Conservation (phyloP, 53 echinoderm and acorn worm species). For the Actinopyga echinites region DNA sequence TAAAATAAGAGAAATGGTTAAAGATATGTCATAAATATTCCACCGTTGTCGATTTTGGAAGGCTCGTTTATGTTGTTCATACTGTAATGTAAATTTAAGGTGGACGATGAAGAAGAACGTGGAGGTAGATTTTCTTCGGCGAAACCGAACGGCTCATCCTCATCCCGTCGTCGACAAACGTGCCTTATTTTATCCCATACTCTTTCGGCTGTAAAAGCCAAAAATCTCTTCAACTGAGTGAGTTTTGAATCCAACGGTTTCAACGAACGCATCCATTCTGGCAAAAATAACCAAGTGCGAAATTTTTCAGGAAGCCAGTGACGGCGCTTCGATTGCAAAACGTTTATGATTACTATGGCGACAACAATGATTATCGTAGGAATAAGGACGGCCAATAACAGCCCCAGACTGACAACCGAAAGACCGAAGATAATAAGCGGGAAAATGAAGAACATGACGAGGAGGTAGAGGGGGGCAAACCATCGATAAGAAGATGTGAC, state of each 20-base stretch:
- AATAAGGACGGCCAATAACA: conserved; percentile 57
- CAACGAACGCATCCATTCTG: conserved; percentile 73
- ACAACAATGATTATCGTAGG: conserved; percentile 52
- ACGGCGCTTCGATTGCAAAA: conserved; percentile 75
- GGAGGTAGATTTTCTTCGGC: neutral
- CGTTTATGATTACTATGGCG: conserved; percentile 55
- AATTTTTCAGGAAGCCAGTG: conserved; percentile 64
- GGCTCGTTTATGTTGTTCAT: too few relatives aligned
- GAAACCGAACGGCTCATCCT: neutral
- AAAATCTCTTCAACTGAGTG: neutral
- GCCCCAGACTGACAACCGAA: conserved; percentile 72
- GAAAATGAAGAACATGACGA: conserved; percentile 83
- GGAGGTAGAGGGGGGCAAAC: conserved; percentile 81
- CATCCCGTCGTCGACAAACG: neutral
- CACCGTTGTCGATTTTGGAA: too few relatives aligned
- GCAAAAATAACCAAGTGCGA: conserved; percentile 71
- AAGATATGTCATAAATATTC: too few relatives aligned
- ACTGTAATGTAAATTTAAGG: too few relatives aligned
- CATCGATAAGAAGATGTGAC: conserved; percentile 88
- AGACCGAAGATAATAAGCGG: conserved; percentile 78
- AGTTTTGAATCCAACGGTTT: conserved; percentile 59
- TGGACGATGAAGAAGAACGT: too few relatives aligned
- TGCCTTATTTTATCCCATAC: neutral
- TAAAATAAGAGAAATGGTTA: too few relatives aligned
- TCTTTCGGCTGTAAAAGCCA: neutral